Base-by-base conservation (phyloP, 2,113 vertebrate species). In the Arizona elegans region DNA sequence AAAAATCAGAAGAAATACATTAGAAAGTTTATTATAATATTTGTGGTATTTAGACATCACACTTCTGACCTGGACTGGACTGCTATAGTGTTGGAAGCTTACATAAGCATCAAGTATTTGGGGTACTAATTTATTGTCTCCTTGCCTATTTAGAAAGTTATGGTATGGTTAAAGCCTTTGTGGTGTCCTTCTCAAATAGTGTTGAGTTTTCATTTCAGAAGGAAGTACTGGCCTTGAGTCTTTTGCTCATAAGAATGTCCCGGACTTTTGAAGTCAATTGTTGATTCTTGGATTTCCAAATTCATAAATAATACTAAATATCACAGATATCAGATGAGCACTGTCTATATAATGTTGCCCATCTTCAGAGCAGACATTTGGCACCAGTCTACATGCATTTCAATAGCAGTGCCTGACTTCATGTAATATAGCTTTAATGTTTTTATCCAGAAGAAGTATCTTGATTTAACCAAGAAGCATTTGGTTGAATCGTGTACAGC, bases 1-100 rank as follows among this genome's bases (percentile, higher is more conserved):
- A 47, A 85, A 90, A 85, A 52, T 92, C 29, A 62, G 85, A 21
- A 94, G 91, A 91, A 55, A 53, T 21, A 21, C n/a, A 88, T 47
- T 43, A 26, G 54, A 47, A 65, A 33, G 26, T 38, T 15, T 24
- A 19, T 92, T 92, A 43, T 53, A 90, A 21, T 58, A 11, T 52
- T 85, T 50, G 33, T 75, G 50, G 3, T 54, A 24, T 55, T 91
- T 38, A 5, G 70, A 55, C 50, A 70, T 43, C 33, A 43, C 8
- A 21, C 8, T 43, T 81, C 17, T 43, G 17, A 81, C 17, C 17
- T 81, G 33, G 9, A n/a, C 43, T 15, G 91, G 6, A 50, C 6
- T 33, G 54, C 19, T 89, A 8, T 59, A 26, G 29, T 47, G 29
- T 17, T 86, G 23, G 24, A 56, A 55, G 21, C 11, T 38, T 81